phyloP scores from a whole-genome alignment of 2,888 invertebrate species.

The Melanotus villosus region DNA sequence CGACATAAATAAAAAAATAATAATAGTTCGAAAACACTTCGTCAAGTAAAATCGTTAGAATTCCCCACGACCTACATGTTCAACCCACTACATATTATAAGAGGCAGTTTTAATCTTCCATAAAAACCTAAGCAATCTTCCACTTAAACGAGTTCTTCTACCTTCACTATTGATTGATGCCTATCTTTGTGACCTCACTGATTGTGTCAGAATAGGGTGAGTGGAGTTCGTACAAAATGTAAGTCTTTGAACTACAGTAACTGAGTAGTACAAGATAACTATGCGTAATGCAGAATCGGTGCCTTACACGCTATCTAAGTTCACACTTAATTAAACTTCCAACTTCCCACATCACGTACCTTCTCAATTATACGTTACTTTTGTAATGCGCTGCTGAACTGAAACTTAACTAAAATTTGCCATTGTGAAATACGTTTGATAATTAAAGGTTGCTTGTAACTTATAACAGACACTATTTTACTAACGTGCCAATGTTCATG shows the following conservation, averaged over 20 bases:
- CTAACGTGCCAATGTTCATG: too few relatives aligned
- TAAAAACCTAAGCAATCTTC: slow-evolving; percentile 31
- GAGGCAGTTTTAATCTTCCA: slow-evolving; percentile 29
- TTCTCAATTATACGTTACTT: slow-evolving; percentile 27
- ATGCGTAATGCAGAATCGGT: slow-evolving; percentile 29
- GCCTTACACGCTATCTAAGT: slow-evolving; percentile 42
- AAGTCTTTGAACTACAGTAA: slow-evolving; percentile 26
- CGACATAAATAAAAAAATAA: too few relatives aligned
- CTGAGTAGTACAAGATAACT: slow-evolving; percentile 16
- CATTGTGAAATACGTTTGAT: too few relatives aligned
- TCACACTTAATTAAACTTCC: slow-evolving; percentile 56
- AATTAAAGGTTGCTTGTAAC: too few relatives aligned
- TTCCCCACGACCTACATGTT: too few relatives aligned
- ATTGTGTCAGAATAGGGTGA: slow-evolving; percentile 28
- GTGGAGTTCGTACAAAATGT: slow-evolving; percentile 29
- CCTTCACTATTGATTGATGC: slow-evolving; percentile 36
- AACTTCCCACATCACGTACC: slow-evolving; percentile 46
- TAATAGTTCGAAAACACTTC: too few relatives aligned
- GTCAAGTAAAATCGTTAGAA: too few relatives aligned
- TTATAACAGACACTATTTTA: too few relatives aligned
- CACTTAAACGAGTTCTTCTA: slow-evolving; percentile 34
- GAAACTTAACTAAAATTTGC: neutral
- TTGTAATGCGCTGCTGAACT: neutral
- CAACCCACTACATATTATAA: slow-evolving; percentile 9
- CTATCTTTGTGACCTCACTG: slow-evolving; percentile 34